Evolutionary conservation across 2,888 invertebrate species (phyloP).

Genomic region (Elysia crispata): DNA sequence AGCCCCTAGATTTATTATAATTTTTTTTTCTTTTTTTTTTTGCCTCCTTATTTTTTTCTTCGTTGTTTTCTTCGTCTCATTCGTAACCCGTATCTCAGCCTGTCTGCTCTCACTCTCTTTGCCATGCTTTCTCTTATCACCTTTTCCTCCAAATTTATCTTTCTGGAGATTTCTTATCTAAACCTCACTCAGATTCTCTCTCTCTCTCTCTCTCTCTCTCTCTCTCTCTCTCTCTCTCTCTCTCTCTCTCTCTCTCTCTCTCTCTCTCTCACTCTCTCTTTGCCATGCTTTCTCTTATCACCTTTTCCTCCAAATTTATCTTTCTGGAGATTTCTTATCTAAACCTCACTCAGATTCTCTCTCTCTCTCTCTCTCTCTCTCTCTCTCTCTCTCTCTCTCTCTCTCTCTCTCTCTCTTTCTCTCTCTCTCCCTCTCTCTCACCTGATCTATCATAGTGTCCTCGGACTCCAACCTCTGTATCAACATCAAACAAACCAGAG

Average conservation of each 20-base stretch:
- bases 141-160: no score
- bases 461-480: not conserved
- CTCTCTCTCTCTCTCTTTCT: conserved; percentile 40
- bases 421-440: conserved; percentile 30
- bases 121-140: no score
- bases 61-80: no score
- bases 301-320: no score
- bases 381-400: conserved; percentile 28
- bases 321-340: no score
- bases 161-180: no score
- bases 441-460: not conserved
- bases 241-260: conserved; percentile 38
- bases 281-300: not conserved
- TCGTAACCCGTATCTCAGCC: no score
- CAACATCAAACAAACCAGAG: no score
- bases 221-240: conserved; percentile 37
- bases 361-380: conserved; percentile 26
- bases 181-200: not conserved
- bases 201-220: conserved; percentile 28
- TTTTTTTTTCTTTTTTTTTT: no score
- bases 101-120: no score
- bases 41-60: no score
- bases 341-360: not conserved
- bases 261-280: conserved; percentile 32
- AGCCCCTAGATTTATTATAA: no score